Base-by-base conservation (phyloP, 2,113 vertebrate genomes). In the Xiphophorus hellerii region DNA sequence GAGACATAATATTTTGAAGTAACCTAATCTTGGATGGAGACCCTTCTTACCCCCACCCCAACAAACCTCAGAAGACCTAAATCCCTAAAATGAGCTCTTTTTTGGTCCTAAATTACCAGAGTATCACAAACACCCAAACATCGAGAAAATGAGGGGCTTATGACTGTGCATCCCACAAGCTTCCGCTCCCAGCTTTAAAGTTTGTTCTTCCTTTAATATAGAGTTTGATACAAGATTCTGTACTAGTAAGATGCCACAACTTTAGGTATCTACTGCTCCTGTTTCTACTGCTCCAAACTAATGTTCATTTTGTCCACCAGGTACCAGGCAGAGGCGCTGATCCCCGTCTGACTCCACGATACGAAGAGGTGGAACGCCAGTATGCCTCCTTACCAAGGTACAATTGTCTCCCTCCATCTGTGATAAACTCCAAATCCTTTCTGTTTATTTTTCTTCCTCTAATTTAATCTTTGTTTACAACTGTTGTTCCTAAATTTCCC, bases 371-470 rank as follows among this genome's bases (percentile, higher is more conserved):
- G 74, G 91, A 93, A 30, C 91, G 92, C 44, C 92, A 93, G 73
- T 93, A 93, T 9, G 91, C 92, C 66, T 93, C 92, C 65, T 71
- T 93, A 74, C 92, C 92, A 78, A 93, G 92, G 92, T 93, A 92
- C 44, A 1, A 14, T 14, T 48, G 14, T 48, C 17, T 17, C 42
- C 25, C 27, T 71, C 60, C 77, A 3, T 54, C 1, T 58, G n/a
- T 17, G 37, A 71, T 22, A 27, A 13, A 25, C 17, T 58, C 37
- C 31, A 67, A 22, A 30, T 22, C 33, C 14, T 25, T 64, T 5
- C 30, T 29, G 22, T 66, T 14, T 35, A 71, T 61, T 35, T 63
- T 35, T 25, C 27, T 67, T 8, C 51, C 29, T 60, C 67, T 85
- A 77, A 78, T 88, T 87, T 74, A 80, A 79, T 80, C 66, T 65